Base-by-base conservation (phyloP, 2,888 invertebrate species). In the Platycnemis pennipes region DNA sequence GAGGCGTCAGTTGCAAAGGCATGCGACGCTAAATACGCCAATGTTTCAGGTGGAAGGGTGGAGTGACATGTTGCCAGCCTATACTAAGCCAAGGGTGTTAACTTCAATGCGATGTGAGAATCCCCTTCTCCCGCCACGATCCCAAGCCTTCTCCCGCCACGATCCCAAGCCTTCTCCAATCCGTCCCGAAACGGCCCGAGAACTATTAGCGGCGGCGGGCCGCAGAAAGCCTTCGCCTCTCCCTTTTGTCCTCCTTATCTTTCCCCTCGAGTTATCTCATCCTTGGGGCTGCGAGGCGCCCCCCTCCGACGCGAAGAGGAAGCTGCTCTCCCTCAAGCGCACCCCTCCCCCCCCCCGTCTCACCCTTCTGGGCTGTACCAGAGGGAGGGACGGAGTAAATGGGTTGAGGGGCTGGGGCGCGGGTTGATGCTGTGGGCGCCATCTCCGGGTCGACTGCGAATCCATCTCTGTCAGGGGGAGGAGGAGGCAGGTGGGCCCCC, bases 361-460 rank as follows among this genome's bases (percentile, higher is more conserved):
- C 49, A 49, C 11, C 49, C 19, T 16, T 19, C 49, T 49, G 11
- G 13, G 37, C 77, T 16, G 31, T 37, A 77, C 77, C 8, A 19
- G 53, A 53, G 5, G 87, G 45, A 87, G 87, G 87, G n/a, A 46
- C 44, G 45, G 19, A 77, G 77, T 77, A 77, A 77, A 77, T 77
- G 77, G 77, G 77, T 77, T 77, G 77, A 77, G 77, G 37, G 63
- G 26, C 22, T 42, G n/a, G 56, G 56, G 91, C 44, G 44, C 26
- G 91, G 91, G 13, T 91, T 91, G 91, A 91, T 91, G 91, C 91
- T 91, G 91, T 91, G 91, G 91, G 91, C 91, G 91, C 91, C 91
- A 91, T 91, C 91, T 63, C 91, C 69, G 63, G 91, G 91, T 91
- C 91, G 56, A 63, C 91, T 91, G 91, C 91, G 91, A 91, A 91